These are phyloP conservation scores for Sebastes elongatus DNA, from an alignment of 2,797 vertebrate species.

Conservation along the genomic window DNA sequence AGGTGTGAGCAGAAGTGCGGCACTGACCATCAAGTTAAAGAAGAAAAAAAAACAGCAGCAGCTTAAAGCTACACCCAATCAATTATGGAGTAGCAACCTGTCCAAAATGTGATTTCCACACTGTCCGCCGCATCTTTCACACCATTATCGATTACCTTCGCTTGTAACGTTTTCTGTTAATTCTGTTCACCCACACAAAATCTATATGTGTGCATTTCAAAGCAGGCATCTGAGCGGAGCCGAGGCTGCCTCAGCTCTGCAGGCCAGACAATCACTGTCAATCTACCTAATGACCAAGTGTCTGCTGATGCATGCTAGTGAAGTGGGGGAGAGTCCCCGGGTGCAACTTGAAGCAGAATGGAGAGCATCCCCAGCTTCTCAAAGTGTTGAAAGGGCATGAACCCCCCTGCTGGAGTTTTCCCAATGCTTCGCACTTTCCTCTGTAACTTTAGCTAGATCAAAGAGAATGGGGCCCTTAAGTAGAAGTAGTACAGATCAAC, in stretches of 20 bases:
- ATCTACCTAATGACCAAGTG: constrained; percentile 82
- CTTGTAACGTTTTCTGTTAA: constrained; percentile 84
- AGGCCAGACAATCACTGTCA: constrained; percentile 81
- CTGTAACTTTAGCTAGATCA: constrained; percentile 78
- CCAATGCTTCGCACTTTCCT: constrained; percentile 68
- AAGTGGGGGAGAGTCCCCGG: constrained; percentile 61
- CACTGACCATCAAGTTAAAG: constrained; percentile 33
- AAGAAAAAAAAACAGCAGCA: constrained; percentile 16
- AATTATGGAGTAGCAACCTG: constrained; percentile 77
- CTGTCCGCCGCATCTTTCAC: constrained; percentile 79
- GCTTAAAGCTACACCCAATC: constrained; percentile 69
- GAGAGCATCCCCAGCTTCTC: constrained; percentile 68
- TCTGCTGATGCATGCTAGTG: constrained; percentile 77
- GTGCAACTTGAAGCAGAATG: constrained; percentile 80
- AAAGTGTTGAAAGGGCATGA: constrained; percentile 74
- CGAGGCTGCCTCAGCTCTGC: constrained; percentile 70
- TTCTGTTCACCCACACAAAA: constrained; percentile 81
- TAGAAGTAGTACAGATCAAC: constrained; percentile 72
- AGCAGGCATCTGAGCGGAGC: constrained; percentile 70
- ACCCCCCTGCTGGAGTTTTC: constrained; percentile 64
- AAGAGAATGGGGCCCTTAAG: constrained; percentile 73
- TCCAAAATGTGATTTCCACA: constrained; percentile 82
- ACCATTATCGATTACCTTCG: constrained; percentile 77
- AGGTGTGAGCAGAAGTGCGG: constrained; percentile 5
- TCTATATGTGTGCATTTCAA: constrained; percentile 82